Base-by-base conservation (phyloP, 1,140 invertebrate species). In the Mya arenaria region DNA sequence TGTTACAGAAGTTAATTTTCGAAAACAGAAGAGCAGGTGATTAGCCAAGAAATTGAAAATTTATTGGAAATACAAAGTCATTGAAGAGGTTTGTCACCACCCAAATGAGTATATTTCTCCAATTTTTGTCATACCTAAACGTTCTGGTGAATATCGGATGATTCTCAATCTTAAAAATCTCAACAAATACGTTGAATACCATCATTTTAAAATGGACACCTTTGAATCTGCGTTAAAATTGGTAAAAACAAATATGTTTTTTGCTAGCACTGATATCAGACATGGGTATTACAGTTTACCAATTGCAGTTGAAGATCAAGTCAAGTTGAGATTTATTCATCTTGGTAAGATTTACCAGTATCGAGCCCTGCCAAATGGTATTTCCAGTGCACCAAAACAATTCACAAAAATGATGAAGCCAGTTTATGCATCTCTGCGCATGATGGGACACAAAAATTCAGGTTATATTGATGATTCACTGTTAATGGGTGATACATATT, bases 201-300 rank as follows among this genome's bases (percentile, higher is more conserved):
- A 80, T 30, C 83, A 84, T 75, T 84, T 85, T 55, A 82, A 85
- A 44, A 78, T 85, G 84, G 84, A 85, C 15, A 72, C 52, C 30
- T 68, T 78, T 63, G 28, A 82, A 32, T 66, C 80, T 56, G 73
- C 52, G 5, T 39, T 83, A 2, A 58, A 78, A 44, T 39, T 83
- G 25, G 68, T 85, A 30, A 60, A 75, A 23, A 36, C 55, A 15
- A 25, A 56, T 28, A 56, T n/a, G 4, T 62, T 17, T n/a, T 34
- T 75, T 55, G 56, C 34, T 5, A 44, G 19, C 17, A 25, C 32
- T 34, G 28, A 63, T 36, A 23, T 68, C 32, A 19, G 41, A 25
- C 75, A 69, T 68, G 60, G 34, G 1, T 81, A 72, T 58, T 74
- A 75, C 52, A 28, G 56, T 75, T 60, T 81, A 28, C 25, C 55